Evolutionary conservation across 2,888 invertebrate species (phyloP), one percentile per base, ranked within the genome.

Genomic region (Erebia aethiops): DNA sequence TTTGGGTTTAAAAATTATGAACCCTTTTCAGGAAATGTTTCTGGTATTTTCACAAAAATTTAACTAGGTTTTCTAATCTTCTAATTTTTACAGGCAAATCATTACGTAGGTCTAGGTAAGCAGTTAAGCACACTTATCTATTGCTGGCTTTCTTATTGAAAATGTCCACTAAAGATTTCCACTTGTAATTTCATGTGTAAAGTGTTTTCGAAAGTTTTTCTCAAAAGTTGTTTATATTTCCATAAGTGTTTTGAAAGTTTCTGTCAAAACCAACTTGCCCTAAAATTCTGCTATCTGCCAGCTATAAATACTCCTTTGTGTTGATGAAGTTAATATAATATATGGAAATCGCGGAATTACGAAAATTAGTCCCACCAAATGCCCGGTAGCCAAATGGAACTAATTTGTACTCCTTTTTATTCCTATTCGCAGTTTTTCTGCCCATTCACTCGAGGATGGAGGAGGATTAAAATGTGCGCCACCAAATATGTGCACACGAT

Each of bases 241-340:
- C 43, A 21, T 10, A 7, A n/a, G 35, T 52, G 2, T 35, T 52
- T 16, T 49, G 18, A 61, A 61, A 43, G 2, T 62, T 21, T 62
- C 14, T 14, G 18, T 49, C 49, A 49, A 26, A 64, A 10, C 52
- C 35, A 5, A 1, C 7, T 7, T n/a, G n/a, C 51, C 4, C 9
- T 65, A 13, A n/a, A 43, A 67, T 58, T 58, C 10, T 49, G 49
- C 35, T 67, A 21, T 65, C 43, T 58, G 49, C 56, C 65, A 58
- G 8, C 26, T 67, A 67, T 58, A 49, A 49, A 67, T 46, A 66
- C 66, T 66, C 66, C 66, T 66, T 66, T 3, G 35, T 56, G 54
- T 10, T 16, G 52, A 54, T 10, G 18, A 46, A 18, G 54, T 8
- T 54, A 54, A 16, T 10, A 10, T 2, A 16, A n/a, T 52, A 16